Evolutionary conservation across 2,113 vertebrate species (phyloP).

Genomic region (Mustela lutreola): DNA sequence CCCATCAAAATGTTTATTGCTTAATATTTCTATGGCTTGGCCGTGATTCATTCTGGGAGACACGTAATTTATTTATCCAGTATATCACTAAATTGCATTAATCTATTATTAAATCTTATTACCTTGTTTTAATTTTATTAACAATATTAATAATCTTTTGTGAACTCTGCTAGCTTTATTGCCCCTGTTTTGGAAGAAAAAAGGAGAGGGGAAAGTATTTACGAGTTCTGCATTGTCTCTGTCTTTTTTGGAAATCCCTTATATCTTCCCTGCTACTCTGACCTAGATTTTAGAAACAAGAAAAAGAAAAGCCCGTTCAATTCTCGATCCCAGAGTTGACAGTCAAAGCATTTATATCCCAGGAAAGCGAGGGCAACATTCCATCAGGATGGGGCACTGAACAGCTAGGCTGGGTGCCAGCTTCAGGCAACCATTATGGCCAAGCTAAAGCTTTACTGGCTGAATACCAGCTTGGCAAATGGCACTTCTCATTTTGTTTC

Average conservation of each 20-base stretch:
- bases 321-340: not conserved
- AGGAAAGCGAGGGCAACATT: not conserved
- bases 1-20: not conserved
- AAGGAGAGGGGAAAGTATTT: not conserved
- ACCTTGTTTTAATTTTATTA: not conserved
- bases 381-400: not conserved
- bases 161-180: not conserved
- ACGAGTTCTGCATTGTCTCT: not conserved
- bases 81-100: not conserved
- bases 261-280: not conserved
- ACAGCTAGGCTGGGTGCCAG: not conserved
- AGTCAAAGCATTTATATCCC: not conserved
- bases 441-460: not conserved
- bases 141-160: not conserved
- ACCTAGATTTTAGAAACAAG: slow-evolving; percentile 15
- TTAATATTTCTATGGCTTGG: not conserved
- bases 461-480: not conserved
- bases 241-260: not conserved
- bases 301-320: not conserved
- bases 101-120: not conserved
- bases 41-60: not conserved
- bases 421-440: too few species aligned
- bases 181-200: not conserved
- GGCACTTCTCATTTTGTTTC: not conserved
- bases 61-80: not conserved